Conservation (phyloP, 1,140 invertebrate genomes). For the Drosophila kanapiae region DNA sequence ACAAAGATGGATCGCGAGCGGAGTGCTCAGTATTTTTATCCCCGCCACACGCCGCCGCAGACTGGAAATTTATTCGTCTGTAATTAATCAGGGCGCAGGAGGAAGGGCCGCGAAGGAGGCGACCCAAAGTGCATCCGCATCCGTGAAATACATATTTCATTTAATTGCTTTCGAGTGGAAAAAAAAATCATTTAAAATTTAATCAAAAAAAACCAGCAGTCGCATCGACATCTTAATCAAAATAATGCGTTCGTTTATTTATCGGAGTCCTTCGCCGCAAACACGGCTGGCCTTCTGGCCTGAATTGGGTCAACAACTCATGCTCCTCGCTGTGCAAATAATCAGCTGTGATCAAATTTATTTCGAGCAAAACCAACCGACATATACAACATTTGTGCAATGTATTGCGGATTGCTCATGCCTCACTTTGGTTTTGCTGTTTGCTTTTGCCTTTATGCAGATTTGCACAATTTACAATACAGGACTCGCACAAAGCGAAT, state of each 20-base stretch:
- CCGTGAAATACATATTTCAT: slow-evolving; percentile 1
- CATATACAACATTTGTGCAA: slow-evolving; percentile 33
- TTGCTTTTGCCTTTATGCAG: slow-evolving; percentile 44
- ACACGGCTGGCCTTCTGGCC: slow-evolving; percentile 4
- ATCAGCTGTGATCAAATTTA: slow-evolving; percentile 70
- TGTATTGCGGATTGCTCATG: slow-evolving; percentile 31
- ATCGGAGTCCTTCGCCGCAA: slow-evolving; percentile 25
- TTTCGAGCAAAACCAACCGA: slow-evolving; percentile 40
- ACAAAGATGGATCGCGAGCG: slow-evolving; percentile 32
- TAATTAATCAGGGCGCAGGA: slow-evolving; percentile 60
- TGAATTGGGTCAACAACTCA: slow-evolving; percentile 47
- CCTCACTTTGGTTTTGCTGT: slow-evolving; percentile 31
- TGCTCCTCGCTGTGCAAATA: slow-evolving; percentile 51
- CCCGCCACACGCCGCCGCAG: slow-evolving; percentile 52
- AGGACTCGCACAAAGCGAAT: slow-evolving; percentile 28
- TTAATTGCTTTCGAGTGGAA: slow-evolving; percentile 34
- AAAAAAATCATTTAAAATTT: slow-evolving; percentile 48
- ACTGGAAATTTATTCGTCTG: slow-evolving; percentile 65
- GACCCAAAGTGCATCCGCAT: neutral
- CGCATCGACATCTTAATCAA: slow-evolving; percentile 35
- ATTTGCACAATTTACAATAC: slow-evolving; percentile 56
- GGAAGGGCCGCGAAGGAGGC: neutral
- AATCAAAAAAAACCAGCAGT: slow-evolving; percentile 38
- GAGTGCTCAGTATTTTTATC: slow-evolving; percentile 72
- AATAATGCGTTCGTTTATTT: slow-evolving; percentile 47